A percentile compares a stretch with the other conserved stretches of the same genome.
Evolutionary conservation across 2,888 invertebrate genomes (phyloP).

Genomic region (Xestia c-nigrum): DNA sequence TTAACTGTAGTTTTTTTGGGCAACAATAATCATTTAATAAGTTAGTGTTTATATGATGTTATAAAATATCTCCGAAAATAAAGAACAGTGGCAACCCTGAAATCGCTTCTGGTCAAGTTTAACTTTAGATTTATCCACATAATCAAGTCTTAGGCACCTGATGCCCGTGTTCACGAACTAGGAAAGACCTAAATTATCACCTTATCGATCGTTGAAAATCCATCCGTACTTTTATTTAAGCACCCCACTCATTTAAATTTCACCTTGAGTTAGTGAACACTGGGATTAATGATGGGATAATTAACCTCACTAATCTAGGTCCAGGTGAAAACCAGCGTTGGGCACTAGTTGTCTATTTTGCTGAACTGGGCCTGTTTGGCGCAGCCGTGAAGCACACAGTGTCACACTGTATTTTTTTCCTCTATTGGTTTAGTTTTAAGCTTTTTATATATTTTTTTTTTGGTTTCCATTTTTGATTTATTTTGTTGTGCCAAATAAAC

Average conservation of each 20-base stretch:
- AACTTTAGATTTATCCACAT: neutral
- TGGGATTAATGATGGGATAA: neutral
- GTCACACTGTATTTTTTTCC: no score
- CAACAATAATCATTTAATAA: constrained; percentile 4
- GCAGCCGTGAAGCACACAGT: no score
- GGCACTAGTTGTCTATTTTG: no score
- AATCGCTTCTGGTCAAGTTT: constrained; percentile 7
- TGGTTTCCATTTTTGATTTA: no score
- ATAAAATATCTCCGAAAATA: neutral
- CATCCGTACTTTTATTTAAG: neutral
- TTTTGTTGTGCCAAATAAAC: no score
- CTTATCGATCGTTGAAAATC: neutral
- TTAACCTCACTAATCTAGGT: no score
- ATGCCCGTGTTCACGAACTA: neutral
- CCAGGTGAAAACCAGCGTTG: no score
- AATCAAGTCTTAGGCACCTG: neutral
- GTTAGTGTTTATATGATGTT: neutral
- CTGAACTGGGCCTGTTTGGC: no score
- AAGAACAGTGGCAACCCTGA: constrained; percentile 28
- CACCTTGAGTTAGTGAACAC: neutral
- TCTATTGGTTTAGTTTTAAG: no score
- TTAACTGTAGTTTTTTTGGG: constrained; percentile 13
- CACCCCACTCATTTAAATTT: neutral
- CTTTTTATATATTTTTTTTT: no score
- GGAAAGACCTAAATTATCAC: neutral